Evolutionary conservation across 1,140 invertebrate species (phyloP), one percentile per base, ranked within the genome.

Genomic region (Periplaneta americana): DNA sequence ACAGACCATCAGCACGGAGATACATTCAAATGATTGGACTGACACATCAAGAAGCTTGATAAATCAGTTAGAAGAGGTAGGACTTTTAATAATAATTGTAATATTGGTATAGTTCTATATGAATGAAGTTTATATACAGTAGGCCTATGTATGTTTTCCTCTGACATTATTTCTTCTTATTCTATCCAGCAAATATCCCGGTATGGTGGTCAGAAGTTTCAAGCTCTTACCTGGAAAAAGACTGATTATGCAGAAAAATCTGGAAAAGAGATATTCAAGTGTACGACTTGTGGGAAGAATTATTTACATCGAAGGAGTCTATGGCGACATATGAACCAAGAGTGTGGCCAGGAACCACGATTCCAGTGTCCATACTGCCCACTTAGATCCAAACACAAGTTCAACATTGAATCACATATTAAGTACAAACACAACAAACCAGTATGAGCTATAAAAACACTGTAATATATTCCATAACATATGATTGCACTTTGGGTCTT

Each of bases 331-430:
- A 9, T 75, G 13, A 34, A 48, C 9, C 34, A 48, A 75, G 95
- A 96, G 86, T 96, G 95, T 87, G 94, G 94, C 83, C 95, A 95
- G 87, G 94, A 95, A 87, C 94, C 94, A 1, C 93, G 95, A 86
- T 95, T 95, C 86, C 93, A 94, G 84, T 96, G 94, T 87, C 93
- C 93, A 9, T 94, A 94, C 87, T 96, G 94, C 87, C 93, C 95
- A 18, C 95, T 95, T 87, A 90, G 93, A 82, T 94, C 94, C 83
- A 95, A 95, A 85, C 94, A 95, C 86, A 95, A 95, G 89, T 95
- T 95, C 93, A 94, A 95, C 88, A 95, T 96, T 85, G 94, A 93
- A 66, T 92, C 94, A 77, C 95, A 96, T 87, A 95, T 96, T 78
- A 84, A 86, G 28, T 31, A n/a, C 22, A 34, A 31, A 10, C 76